Evolutionary conservation across 2,113 vertebrate species (phyloP).

Genomic region (Origma solitaria): DNA sequence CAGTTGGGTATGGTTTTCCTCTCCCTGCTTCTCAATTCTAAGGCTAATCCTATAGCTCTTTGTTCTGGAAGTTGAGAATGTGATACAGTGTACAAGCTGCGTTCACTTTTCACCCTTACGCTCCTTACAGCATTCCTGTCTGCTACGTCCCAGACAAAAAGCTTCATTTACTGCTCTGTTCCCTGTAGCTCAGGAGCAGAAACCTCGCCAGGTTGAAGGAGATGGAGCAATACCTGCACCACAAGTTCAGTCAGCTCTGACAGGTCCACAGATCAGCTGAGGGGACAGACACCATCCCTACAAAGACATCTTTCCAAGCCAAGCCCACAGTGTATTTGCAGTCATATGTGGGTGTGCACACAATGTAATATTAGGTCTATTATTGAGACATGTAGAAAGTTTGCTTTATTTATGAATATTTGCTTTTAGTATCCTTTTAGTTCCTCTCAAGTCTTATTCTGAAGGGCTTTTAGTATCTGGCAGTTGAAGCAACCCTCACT

Average conservation of each 20-base stretch:
- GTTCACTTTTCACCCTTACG: not conserved
- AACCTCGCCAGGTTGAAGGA: not conserved
- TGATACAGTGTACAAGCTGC: accelerated
- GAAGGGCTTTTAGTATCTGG: not conserved
- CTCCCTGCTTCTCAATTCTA: not conserved
- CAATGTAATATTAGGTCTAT: not conserved
- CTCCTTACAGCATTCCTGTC: not conserved
- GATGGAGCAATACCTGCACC: not conserved
- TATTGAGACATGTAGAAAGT: not conserved
- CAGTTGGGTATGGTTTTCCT: not conserved
- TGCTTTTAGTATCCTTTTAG: not conserved
- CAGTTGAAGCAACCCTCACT: not conserved
- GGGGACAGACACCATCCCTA: not conserved
- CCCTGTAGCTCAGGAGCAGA: not conserved
- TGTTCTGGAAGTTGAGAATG: not conserved
- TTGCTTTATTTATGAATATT: not conserved
- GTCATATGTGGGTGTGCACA: accelerated
- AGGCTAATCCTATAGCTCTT: not conserved
- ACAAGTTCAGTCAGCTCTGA: not conserved
- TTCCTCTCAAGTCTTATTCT: not conserved
- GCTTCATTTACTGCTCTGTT: not conserved
- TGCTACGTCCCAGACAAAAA: not conserved
- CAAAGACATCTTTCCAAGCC: not conserved
- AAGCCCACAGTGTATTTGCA: not conserved
- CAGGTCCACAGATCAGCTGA: not conserved